Evolutionary conservation across 2,113 vertebrate genomes (phyloP), one percentile per base, ranked within the genome.

Genomic region (Empidonax traillii): DNA sequence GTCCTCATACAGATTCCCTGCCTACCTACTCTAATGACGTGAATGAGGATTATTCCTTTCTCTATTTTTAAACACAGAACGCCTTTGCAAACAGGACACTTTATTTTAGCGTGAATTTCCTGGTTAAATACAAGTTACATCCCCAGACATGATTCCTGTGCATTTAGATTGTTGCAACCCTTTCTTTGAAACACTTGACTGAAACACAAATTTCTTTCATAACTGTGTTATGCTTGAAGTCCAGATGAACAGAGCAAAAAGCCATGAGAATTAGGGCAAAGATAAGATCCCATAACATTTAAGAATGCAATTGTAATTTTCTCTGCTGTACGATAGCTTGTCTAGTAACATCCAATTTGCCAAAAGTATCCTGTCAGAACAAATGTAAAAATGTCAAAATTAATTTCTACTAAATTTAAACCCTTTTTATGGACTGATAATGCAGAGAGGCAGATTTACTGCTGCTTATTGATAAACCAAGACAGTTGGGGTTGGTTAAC

Each of bases 71-170:
- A 78, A 82, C 62, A 59, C 47, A 93, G 84, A 92, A 85, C 73
- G n/a, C 43, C 84, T 41, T 86, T 90, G 80, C 83, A 90, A 94
- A 73, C 46, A 87, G 76, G 62, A 72, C 49, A 69, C 12, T 81
- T 76, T 72, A 76, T 95, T 97, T 94, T 46, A 90, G 33, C 53
- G 44, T 66, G 83, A 95, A 91, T 95, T 96, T 96, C 90, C 94
- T 94, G 86, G 33, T 68, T 84, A 94, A 90, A 83, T 62, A 21
- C 33, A 80, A 84, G 59, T 74, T 87, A 43, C 43, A 84, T 79
- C 81, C 80, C 86, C 83, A 94, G 76, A 92, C 66, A 85, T 49
- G 16, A 79, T 87, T 84, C 47, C 53, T 71, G 33, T 85, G 65
- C 30, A 46, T 87, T 93, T 79, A 67, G n/a, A 81, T 46, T 88